Conservation (phyloP, 1,140 invertebrate species). For the Pissodes strobi region DNA sequence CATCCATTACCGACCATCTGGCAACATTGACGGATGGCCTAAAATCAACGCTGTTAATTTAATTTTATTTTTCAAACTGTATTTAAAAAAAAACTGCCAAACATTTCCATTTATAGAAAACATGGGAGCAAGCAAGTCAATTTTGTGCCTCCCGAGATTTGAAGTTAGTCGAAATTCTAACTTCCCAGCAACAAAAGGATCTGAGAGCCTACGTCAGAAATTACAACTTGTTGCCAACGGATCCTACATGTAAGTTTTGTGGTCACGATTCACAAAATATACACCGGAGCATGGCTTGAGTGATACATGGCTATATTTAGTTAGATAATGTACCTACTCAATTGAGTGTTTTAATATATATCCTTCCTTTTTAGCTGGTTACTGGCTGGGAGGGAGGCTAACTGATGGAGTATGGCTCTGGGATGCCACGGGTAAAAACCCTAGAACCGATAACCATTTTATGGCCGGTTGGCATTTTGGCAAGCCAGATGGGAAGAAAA, state of each 20-base stretch:
- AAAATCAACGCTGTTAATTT: no score
- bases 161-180: background rate
- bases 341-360: background rate
- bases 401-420: background rate
- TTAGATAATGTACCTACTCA: background rate
- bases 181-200: background rate
- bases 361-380: background rate
- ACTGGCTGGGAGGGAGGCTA: background rate
- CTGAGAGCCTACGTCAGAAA: background rate
- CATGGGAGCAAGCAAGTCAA: background rate
- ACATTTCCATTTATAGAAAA: background rate
- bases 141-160: background rate
- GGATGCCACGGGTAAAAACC: background rate
- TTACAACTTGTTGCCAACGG: background rate
- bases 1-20: no score
- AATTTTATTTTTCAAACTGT: no score
- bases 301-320: no score
- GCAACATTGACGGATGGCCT: no score
- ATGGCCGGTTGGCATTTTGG: background rate
- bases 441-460: background rate
- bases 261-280: no score
- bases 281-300: no score
- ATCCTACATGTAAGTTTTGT: background rate
- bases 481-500: background rate
- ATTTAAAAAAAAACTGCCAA: no score